Evolutionary conservation across 2,113 vertebrate genomes (phyloP).

Genomic region (Pelecanoides urinatrix): DNA sequence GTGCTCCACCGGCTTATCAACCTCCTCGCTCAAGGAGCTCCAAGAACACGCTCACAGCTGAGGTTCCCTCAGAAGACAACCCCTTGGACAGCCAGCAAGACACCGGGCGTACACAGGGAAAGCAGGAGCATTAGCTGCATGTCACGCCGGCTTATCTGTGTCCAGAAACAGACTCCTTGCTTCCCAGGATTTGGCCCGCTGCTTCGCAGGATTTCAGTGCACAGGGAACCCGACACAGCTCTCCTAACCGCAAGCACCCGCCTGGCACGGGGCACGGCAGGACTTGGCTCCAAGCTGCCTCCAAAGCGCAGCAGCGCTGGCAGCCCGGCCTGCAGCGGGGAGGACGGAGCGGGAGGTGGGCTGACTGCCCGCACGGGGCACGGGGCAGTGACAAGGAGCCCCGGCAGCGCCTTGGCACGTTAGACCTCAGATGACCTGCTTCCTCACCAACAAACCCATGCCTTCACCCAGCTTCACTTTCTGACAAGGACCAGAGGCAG

Average conservation of each 20-base stretch:
- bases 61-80: neutral
- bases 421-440: neutral
- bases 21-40: neutral
- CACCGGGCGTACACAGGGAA: neutral
- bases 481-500: neutral
- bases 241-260: rapidly evolving
- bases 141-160: neutral
- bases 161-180: neutral
- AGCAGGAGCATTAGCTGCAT: neutral
- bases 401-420: rapidly evolving
- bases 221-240: neutral
- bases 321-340: rapidly evolving
- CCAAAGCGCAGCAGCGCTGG: rapidly evolving
- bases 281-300: neutral
- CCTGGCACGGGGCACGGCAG: neutral
- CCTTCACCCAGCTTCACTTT: rapidly evolving
- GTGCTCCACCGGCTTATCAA: rapidly evolving
- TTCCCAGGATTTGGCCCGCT: neutral
- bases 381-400: neutral
- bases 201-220: rapidly evolving
- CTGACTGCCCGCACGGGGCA: neutral
- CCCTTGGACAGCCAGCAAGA: neutral
- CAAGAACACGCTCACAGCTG: neutral
- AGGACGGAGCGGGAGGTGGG: neutral
- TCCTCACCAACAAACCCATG: neutral